Evolutionary conservation across 2,797 vertebrate species (phyloP).

Genomic region (Lacerta agilis): DNA sequence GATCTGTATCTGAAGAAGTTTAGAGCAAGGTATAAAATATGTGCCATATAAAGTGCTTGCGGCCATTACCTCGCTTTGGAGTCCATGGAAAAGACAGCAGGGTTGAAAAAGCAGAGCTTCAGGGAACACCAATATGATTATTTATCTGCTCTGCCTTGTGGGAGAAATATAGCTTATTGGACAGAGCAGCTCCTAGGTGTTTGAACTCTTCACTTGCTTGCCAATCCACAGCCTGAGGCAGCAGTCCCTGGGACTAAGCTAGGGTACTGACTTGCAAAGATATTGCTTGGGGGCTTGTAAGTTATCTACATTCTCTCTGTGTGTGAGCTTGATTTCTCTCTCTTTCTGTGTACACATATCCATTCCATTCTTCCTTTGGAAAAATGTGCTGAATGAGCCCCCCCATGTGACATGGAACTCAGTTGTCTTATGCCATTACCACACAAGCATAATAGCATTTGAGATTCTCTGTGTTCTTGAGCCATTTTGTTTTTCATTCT

Average conservation of each 20-base stretch:
- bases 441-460: background rate
- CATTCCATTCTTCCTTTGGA: conserved; percentile 2
- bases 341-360: background rate
- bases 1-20: background rate
- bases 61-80: background rate
- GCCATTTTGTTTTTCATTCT: background rate
- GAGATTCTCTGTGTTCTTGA: accelerated
- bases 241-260: background rate
- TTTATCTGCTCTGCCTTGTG: background rate
- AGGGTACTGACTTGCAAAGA: background rate
- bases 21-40: too few species aligned
- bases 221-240: background rate
- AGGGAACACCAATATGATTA: background rate
- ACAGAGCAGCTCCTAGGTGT: background rate
- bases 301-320: background rate
- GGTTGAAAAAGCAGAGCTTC: background rate
- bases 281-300: conserved; percentile 7
- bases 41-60: background rate
- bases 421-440: accelerated
- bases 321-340: conserved; percentile 21
- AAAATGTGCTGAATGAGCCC: background rate
- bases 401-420: background rate
- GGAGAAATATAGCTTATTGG: background rate
- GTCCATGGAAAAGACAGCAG: background rate
- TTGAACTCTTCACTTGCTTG: background rate